Conservation (phyloP, 2,797 vertebrate genomes). For the Enoplosus armatus region DNA sequence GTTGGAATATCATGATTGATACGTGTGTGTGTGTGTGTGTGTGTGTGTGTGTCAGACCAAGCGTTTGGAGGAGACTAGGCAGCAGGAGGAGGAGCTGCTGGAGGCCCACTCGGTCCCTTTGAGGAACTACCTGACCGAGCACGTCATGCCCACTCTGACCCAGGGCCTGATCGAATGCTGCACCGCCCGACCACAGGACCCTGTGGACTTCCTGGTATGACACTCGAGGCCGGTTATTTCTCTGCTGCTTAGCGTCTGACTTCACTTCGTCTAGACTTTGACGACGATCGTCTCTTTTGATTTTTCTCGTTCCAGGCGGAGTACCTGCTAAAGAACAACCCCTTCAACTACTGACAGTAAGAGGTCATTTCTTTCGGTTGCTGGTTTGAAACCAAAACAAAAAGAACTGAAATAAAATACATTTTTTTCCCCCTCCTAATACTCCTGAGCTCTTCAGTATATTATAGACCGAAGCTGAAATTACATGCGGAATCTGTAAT, state of each 20-base stretch:
- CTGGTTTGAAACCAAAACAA: background rate
- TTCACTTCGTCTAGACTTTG: too few relatives aligned
- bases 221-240: background rate
- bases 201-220: slow-evolving; percentile 91
- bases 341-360: slow-evolving; percentile 75
- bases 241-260: background rate
- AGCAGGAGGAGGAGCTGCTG: slow-evolving; percentile 87
- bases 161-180: slow-evolving; percentile 91
- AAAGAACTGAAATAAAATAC: background rate
- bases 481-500: slow-evolving; percentile 18
- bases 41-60: slow-evolving; percentile 82
- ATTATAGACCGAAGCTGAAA: slow-evolving; percentile 29
- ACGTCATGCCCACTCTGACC: slow-evolving; percentile 92
- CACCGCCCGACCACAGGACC: slow-evolving; percentile 87
- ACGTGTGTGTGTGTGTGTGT: too few relatives aligned
- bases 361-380: background rate
- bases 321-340: slow-evolving; percentile 91
- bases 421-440: background rate
- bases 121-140: slow-evolving; percentile 89
- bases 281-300: background rate
- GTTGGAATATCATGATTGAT: too few relatives aligned
- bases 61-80: slow-evolving; percentile 82
- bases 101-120: slow-evolving; percentile 86
- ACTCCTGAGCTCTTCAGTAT: background rate
- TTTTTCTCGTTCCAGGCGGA: slow-evolving; percentile 88